Evolutionary conservation across 2,797 vertebrate species (phyloP).

Genomic region (Odontamblyopus lacepedii): DNA sequence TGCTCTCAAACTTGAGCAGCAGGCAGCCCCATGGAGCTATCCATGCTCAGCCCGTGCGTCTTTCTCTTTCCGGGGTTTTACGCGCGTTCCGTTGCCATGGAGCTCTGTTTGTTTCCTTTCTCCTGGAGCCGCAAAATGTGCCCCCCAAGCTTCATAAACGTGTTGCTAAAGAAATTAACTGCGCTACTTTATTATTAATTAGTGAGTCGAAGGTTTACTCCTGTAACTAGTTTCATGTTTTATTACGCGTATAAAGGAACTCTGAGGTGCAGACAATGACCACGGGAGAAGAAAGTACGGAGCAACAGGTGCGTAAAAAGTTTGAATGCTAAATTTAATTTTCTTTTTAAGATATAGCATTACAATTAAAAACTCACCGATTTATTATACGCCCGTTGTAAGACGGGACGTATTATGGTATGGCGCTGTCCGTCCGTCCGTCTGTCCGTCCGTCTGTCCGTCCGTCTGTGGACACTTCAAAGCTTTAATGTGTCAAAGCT

Average conservation of each 20-base stretch:
- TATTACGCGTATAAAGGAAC: background rate
- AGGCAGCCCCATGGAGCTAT: no score
- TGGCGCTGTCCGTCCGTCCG: no score
- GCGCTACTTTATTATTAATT: background rate
- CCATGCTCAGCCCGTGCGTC: constrained; percentile 14
- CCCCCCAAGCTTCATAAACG: constrained; percentile 6
- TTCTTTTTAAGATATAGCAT: background rate
- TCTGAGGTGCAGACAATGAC: background rate
- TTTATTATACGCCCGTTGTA: no score
- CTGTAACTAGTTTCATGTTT: background rate
- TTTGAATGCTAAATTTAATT: background rate
- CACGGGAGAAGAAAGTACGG: background rate
- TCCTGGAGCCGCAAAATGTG: constrained; percentile 28
- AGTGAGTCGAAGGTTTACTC: background rate
- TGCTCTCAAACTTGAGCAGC: no score
- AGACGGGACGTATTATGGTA: no score
- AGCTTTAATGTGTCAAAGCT: no score
- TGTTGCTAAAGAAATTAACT: constrained; percentile 33
- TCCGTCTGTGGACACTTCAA: no score
- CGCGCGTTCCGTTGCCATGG: constrained; percentile 69
- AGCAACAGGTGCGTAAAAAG: background rate
- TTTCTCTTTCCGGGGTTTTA: constrained; percentile 22
- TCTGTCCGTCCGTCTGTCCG: no score
- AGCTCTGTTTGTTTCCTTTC: constrained; percentile 39
- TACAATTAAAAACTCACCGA: background rate